Base-by-base conservation (phyloP, 2,113 vertebrate genomes). In the Pogona vitticeps region DNA sequence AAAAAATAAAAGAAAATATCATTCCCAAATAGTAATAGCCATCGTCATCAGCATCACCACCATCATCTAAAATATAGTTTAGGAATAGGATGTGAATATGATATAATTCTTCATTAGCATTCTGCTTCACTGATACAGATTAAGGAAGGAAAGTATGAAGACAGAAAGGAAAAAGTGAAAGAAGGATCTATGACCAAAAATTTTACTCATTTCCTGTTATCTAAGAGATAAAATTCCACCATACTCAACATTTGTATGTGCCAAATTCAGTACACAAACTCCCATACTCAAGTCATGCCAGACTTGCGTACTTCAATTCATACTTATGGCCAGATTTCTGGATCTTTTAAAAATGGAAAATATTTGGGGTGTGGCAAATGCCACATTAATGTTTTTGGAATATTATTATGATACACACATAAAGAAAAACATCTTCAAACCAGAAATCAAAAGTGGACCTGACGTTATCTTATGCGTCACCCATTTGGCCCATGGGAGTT, bases 31-130 rank as follows among this genome's bases (percentile, higher is more conserved):
- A 46, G 70, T 21, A 52, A 68, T 36, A 38, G 46, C 5, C 46
- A 52, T 52, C 10, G 46, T 52, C 13, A 87, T 42, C 65, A 84
- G 85, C 13, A 31, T 31, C 28, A 68, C 10, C 26, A 67, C 7
- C 65, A 68, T 10, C 28, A 31, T 12, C 65, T 68, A n/a, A 76
- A 67, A 83, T 17, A 17, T 38, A 58, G 42, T 82, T 72, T 91
- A 70, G n/a, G 59, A 38, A 68, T 6, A 26, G 76, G 42, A 9
- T 76, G 63, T 70, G 78, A 31, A 1, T 36, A 91, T 58, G 72
- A 63, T 87, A 23, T 86, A 33, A 71, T 82, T 85, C 70, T 81
- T 94, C 81, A 82, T 90, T 79, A 89, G 72, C 1, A 88, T 87
- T 87, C 83, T 86, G 63, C 20, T 33, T 46, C 76, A 82, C 59